Base-by-base conservation (phyloP, 2,797 vertebrate species). In the Lepilemur ruficaudatus region DNA sequence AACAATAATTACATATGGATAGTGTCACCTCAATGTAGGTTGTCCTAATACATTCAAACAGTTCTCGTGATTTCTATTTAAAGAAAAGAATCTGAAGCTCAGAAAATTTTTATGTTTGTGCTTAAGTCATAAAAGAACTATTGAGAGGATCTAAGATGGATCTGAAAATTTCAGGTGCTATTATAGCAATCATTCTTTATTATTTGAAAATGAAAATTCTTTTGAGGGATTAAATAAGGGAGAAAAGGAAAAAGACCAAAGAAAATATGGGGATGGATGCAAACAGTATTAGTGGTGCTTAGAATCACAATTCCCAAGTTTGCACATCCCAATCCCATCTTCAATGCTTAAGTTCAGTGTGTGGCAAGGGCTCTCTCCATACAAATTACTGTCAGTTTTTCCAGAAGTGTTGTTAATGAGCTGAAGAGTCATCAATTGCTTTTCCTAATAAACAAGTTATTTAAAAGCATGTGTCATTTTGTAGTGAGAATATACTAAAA, bases 401-500 rank as follows among this genome's bases (percentile, higher is more conserved):
- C 14, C 28, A 30, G 38, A 81, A 41, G 43, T 89, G 20, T 48
- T 70, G 50, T 46, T 35, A 79, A 72, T n/a, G 12, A 81, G 22
- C 59, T 69, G 8, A 28, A 76, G 89, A 65, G 30, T 7, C 30
- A 41, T 38, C 30, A 25, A n/a, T 17, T 65, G 43, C 17, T 65
- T 75, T 78, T 81, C 12, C 18, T 59, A 43, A 76, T 69, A 61
- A 83, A 14, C 5, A 87, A 73, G 25, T 57, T 91, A 50, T 69
- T 95, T 89, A 79, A 80, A 79, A 91, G n/a, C 7, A 52, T 79
- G 55, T 80, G 12, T 73, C 78, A 25, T 46, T 95, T 88, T 55
- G 9, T 4, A 87, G 20, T 43, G 14, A 93, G 14, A 93, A 10
- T 43, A 43, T 32, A 20, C 32, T 38, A 46, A 35, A 75, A 48